Percentiles rank a stretch among this genome's conserved stretches.
phyloP scores from a whole-genome alignment of 2,888 invertebrate genomes.

The Brenthis ino region DNA sequence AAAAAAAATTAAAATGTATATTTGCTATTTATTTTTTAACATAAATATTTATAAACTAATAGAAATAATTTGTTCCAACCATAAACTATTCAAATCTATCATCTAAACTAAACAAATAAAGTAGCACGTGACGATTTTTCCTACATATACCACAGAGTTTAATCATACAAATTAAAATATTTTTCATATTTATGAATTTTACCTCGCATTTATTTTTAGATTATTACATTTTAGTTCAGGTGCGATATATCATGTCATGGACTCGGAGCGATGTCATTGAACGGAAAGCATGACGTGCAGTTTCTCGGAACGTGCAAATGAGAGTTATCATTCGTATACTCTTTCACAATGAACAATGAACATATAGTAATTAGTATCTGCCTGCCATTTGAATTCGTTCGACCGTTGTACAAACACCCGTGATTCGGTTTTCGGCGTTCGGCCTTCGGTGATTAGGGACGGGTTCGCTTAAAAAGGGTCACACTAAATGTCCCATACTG shows the following conservation, averaged over 20 bases:
- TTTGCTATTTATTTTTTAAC: too few species aligned
- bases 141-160: too few species aligned
- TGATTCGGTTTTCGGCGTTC: constrained; percentile 61
- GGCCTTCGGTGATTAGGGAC: constrained; percentile 68
- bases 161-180: too few species aligned
- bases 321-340: constrained; percentile 32
- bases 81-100: too few species aligned
- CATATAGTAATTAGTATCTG: constrained; percentile 55
- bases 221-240: background rate
- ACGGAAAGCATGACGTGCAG: background rate
- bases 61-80: too few species aligned
- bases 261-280: constrained; percentile 11
- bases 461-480: constrained; percentile 78
- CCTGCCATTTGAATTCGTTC: constrained; percentile 56
- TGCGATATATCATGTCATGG: background rate
- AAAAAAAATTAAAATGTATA: too few species aligned
- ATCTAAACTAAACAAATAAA: too few species aligned
- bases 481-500: constrained; percentile 81
- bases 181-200: too few species aligned
- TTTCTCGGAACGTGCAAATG: constrained; percentile 22
- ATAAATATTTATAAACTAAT: too few species aligned
- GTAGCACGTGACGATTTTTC: too few species aligned
- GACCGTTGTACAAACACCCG: constrained; percentile 52
- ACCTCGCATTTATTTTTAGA: background rate
- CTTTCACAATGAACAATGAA: constrained; percentile 50